A percentile compares a stretch with the other conserved stretches of the same genome.
Evolutionary conservation across 2,113 vertebrate species (phyloP).

Genomic region (Thalassarche chlororhynchos): DNA sequence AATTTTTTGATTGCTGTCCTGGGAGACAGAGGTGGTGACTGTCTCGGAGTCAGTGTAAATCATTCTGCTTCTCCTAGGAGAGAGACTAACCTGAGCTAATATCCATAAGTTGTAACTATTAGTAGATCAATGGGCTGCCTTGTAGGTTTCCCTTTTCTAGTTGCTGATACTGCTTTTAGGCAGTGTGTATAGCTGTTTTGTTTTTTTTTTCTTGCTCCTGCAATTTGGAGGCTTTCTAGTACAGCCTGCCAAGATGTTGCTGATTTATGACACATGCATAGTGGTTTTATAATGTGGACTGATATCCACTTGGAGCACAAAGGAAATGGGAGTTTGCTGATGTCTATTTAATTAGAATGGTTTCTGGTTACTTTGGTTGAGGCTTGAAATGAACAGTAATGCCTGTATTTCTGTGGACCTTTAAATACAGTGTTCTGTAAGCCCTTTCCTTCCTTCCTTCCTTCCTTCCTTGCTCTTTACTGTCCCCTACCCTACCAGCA

Average conservation of each 20-base stretch:
- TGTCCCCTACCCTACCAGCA: background rate
- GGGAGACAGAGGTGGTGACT: background rate
- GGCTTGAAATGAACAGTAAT: slow-evolving; percentile 30
- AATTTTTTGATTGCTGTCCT: background rate
- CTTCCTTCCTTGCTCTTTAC: slow-evolving; percentile 1
- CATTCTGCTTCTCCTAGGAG: background rate
- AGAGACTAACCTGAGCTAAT: background rate
- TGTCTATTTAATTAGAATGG: slow-evolving; percentile 56
- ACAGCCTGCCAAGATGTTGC: slow-evolving; percentile 46
- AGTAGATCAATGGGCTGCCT: background rate
- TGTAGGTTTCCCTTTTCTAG: background rate
- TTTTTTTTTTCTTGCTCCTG: background rate
- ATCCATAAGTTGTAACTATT: background rate
- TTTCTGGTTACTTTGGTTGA: slow-evolving; percentile 59
- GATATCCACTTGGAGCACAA: slow-evolving; percentile 39
- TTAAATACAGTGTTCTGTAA: slow-evolving; percentile 53
- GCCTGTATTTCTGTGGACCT: slow-evolving; percentile 15
- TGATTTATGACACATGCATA: slow-evolving; percentile 52
- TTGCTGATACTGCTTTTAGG: background rate
- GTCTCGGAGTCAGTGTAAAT: background rate
- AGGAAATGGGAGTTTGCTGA: slow-evolving; percentile 59
- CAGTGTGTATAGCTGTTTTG: background rate
- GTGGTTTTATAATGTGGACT: slow-evolving; percentile 52
- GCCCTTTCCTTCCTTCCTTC: slow-evolving; percentile 38
- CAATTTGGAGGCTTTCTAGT: slow-evolving; percentile 40